Base-by-base conservation (phyloP, 2,113 vertebrate genomes). In the Prietella phreatophila region DNA sequence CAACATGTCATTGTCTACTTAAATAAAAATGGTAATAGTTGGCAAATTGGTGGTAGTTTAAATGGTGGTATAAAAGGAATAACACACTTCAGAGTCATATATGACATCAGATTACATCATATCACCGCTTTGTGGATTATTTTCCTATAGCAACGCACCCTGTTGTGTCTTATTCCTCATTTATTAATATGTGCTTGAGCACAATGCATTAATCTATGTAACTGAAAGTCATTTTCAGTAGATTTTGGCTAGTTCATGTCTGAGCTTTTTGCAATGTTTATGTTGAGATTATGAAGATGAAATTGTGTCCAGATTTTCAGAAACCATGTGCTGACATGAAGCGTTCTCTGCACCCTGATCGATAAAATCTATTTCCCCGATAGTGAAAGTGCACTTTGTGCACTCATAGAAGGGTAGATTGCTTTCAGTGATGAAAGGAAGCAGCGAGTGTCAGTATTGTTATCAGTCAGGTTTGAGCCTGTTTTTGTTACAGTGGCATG, bases 281-380 rank as follows among this genome's bases (percentile, higher is more conserved):
- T 71, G 63, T 69, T 39, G 85, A 39, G 50, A 83, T 83, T 61
- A 42, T 76, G n/a, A 83, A 75, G 36, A 86, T 89, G 85, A 83
- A 89, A 84, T 63, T 86, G 85, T 69, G 61, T 36, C 84, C 73
- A 22, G 36, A 80, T 85, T 85, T 90, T 88, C 61, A 76, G 58
- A 82, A 83, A 90, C 58, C 79, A 47, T 82, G 25, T 71, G 82
- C 89, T 87, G 83, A 87, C 83, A 81, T 61, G 76, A 80, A 84
- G 63, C 84, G 50, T 76, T 85, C 82, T 82, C 15, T n/a, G 79
- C 53, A 22, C 84, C 58, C 56, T 65, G 86, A 79, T 90, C 84
- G 79, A 86, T 90, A 88, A 88, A 86, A 88, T 90, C 69, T 88
- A 85, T 90, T 83, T 80, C 84, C 65, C 81, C 83, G 81, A 86